Evolutionary conservation across 2,888 invertebrate species (phyloP).

Genomic region (Cryptocephalus primarius): DNA sequence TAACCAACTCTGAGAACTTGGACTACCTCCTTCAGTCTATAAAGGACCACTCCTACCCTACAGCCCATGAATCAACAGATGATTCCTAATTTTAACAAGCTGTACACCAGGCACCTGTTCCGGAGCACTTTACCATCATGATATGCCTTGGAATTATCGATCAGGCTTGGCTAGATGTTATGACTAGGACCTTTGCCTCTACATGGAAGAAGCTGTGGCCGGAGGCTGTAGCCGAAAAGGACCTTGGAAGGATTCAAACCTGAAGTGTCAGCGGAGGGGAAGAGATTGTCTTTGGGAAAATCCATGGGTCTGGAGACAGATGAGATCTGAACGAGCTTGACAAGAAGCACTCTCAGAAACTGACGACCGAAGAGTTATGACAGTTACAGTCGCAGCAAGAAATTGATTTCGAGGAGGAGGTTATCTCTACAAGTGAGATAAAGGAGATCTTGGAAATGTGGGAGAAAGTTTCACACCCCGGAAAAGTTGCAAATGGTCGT

Average conservation of each 20-base stretch:
- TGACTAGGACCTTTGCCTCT: slow-evolving; percentile 16
- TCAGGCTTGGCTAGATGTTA: slow-evolving; percentile 15
- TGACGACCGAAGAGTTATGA: background rate
- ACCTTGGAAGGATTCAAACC: slow-evolving; percentile 25
- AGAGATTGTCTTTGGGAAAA: slow-evolving; percentile 7
- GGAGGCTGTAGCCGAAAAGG: slow-evolving; percentile 17
- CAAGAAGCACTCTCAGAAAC: background rate
- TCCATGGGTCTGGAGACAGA: background rate
- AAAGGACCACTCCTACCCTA: background rate
- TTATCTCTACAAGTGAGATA: background rate
- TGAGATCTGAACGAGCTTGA: background rate
- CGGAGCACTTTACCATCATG: slow-evolving; percentile 25
- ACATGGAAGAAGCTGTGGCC: slow-evolving; percentile 15
- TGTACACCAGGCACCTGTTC: too few relatives aligned
- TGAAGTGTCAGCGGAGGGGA: slow-evolving; percentile 13
- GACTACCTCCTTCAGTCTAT: too few relatives aligned
- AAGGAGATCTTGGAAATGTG: slow-evolving; percentile 9
- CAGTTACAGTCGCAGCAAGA: slow-evolving; percentile 2
- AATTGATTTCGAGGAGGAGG: slow-evolving; percentile 3
- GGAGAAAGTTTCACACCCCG: slow-evolving; percentile 7
- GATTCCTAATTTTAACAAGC: too few relatives aligned
- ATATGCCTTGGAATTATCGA: slow-evolving; percentile 23
- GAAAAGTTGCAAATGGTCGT: slow-evolving; percentile 8
- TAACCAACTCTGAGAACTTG: too few relatives aligned
- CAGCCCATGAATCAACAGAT: slow-evolving; percentile 1